Evolutionary conservation across 2,797 vertebrate species (phyloP), one percentile per base, ranked within the genome.

Genomic region (Vultur gryphus): DNA sequence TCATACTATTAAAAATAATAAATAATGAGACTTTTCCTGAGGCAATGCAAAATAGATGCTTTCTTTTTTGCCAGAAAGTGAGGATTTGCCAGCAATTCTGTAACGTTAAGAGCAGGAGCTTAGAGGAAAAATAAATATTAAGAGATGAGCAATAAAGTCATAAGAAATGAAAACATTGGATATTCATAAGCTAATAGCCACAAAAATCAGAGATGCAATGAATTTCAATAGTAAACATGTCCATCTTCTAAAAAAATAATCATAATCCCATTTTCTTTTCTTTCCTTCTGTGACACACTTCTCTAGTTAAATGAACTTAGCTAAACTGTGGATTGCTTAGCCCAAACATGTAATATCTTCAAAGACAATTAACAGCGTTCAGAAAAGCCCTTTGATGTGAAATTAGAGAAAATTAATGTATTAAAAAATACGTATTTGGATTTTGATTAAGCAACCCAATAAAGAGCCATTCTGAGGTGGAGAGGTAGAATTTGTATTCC

Each of bases 321-420:
- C 25, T 80, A 82, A 94, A 75, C 28, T 82, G 49, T 90, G 78
- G 9, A 33, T 87, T 87, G 72, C 46, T 84, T 94, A 81, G 41
- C 49, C 51, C 49, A 84, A 93, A 81, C 25, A 46, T 81, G 44
- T 79, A 92, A 71, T 79, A 91, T 57, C 72, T 95, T 92, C 82
- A 92, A 95, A 96, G 90, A 93, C 79, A 97, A 95, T 94, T 80
- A 80, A 75, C 17, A 86, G 20, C 17, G 80, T 83, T 90, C 75
- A 89, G 71, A 93, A 89, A 85, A 69, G 9, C 15, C n/a, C 48
- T 95, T 94, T 96, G 79, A 96, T 92, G 72, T 89, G 55, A 94
- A 96, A 92, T 91, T 82, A 80, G 54, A 83, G 69, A 90, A 92
- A 77, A 93, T 35, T n/a, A 79, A 48, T 78, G 26, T 51, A 92